Percentiles rank a stretch among this genome's conserved stretches.
Evolutionary conservation across 2,113 vertebrate genomes (phyloP).

Genomic region (Cinclus mexicanus): DNA sequence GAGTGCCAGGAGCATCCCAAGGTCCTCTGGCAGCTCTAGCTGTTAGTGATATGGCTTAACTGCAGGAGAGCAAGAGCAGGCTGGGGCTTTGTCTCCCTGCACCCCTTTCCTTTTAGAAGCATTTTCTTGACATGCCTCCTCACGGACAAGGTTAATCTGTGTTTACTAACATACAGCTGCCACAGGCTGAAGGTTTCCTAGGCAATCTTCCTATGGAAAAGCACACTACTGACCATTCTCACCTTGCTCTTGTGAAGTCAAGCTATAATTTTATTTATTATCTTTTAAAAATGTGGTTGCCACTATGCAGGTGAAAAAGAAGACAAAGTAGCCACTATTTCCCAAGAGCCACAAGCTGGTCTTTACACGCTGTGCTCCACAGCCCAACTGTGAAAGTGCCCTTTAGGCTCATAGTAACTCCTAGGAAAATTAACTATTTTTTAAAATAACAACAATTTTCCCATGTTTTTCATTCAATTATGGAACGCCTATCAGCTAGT

Average conservation of each 20-base stretch:
- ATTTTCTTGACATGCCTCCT: not conserved
- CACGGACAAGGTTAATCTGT: not conserved
- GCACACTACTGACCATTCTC: not conserved
- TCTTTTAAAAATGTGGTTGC: not conserved
- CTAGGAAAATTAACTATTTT: not conserved
- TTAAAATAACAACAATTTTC: not conserved
- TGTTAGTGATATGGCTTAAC: not conserved
- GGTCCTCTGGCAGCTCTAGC: not conserved
- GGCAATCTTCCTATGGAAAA: conserved; percentile 44
- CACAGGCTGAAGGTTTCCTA: conserved; percentile 21
- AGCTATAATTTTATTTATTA: not conserved
- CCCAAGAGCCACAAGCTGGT: not conserved
- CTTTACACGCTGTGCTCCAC: rapidly evolving
- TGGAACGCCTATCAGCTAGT: not conserved
- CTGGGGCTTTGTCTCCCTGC: not conserved
- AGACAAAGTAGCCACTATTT: not conserved
- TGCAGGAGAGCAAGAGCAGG: not conserved
- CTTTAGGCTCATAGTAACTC: not conserved
- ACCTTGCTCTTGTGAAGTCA: not conserved
- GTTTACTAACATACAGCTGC: not conserved
- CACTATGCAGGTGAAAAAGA: not conserved
- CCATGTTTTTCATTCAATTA: rapidly evolving
- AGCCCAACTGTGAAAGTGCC: not conserved
- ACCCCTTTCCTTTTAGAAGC: not conserved
- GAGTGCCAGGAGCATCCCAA: not conserved